Base-by-base conservation (phyloP, 2,113 vertebrate species). In the Stictonetta naevosa region DNA sequence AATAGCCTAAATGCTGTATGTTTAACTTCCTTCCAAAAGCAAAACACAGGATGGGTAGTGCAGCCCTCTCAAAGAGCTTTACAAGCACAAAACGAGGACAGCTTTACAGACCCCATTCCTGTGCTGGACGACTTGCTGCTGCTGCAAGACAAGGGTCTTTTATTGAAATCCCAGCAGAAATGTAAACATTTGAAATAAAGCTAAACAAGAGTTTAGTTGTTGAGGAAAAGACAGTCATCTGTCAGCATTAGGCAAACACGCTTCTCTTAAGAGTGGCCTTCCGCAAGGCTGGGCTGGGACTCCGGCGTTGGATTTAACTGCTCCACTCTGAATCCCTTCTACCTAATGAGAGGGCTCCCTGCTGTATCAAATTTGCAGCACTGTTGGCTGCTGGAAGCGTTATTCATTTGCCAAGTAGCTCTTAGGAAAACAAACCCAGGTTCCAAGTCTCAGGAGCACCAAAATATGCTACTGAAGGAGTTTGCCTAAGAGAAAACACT, bases 171-270 rank as follows among this genome's bases (percentile, higher is more conserved):
- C 36, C 83, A 87, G 81, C 62, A 71, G 86, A 89, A 94, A 77
- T 92, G 92, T 96, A 96, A 97, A 96, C 96, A 97, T 94, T 94
- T 87, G 67, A 95, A 94, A 92, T 92, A 87, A 96, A 95, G 63
- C 92, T 96, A 95, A 97, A 95, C 95, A 96, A 93, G 71, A 85
- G 74, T 94, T 94, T 82, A 56, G 86, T 53, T 95, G 88, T 87
- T 77, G 88, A 94, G 78, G 55, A 76, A 95, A 67, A 77, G 93
- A 96, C 90, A 95, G 88, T 93, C 46, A 87, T 95, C 78, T 59
- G n/a, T 92, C 94, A 92, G 86, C 74, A 67, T 80, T 63, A 83
- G 91, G 91, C 75, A 84, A 92, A 92, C 60, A 84, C 86, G 22
- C n/a, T 76, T 29, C 56, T 66, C 79, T 89, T 21, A 59, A 11